Evolutionary conservation across 1,140 invertebrate genomes (phyloP), one percentile per base, ranked within the genome.

Genomic region (Phthorimaea operculella): DNA sequence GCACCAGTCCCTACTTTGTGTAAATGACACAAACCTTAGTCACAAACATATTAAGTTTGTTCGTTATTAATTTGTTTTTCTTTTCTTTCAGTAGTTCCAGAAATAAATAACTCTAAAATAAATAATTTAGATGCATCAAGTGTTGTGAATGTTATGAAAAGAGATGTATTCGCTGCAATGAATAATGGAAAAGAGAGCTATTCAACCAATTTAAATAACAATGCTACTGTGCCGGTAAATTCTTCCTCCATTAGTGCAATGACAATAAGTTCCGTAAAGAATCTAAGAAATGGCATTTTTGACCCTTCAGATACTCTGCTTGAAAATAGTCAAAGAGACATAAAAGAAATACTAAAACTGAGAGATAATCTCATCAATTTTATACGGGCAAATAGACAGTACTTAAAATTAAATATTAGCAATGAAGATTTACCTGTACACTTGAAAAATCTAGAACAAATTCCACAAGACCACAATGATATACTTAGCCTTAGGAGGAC

Each of bases 281-380:
- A 47, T 11, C 44, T 47, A 16, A 17, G 9, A 47, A 16, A 47
- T 16, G 16, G 5, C 39, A 51, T 72, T 3, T 49, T 68, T 28
- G 6, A 53, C 15, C 65, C 70, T 14, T 36, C 75, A 14, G 63
- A 34, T 33, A 60, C 49, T 17, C 55, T 75, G 5, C 62, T 75
- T 15, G 57, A 54, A 14, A 55, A 61, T 10, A 72, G 70, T 58
- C 48, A 65, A 50, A 63, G 63, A 36, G 69, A 74, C 62, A 48
- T 71, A 21, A 47, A 58, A 39, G 57, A 63, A 18, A 57, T 75
- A 39, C 36, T 57, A 42, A 15, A 50, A 10, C 57, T 75, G 10
- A 65, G 55, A 51, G 62, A 59, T 12, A 66, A 62, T 50, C 52
- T 75, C 3, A n/a, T 57, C 21, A 42, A 39, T 10, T 39, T 39